phyloP scores from a whole-genome alignment of 64 coral and sea anemone species.

The Catalaphyllia jardinei region DNA sequence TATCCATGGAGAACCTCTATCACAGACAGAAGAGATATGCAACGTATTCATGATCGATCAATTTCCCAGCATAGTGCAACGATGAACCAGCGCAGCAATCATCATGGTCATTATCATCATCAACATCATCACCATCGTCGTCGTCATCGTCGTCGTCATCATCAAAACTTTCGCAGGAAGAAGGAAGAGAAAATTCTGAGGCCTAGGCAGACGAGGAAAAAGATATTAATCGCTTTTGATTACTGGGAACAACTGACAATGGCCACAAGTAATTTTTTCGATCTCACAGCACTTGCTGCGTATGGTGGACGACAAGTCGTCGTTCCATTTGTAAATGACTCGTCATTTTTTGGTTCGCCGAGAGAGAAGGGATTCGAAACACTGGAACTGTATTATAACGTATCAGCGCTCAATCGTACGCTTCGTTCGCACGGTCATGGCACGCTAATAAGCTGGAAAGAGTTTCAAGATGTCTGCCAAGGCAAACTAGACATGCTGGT shows the following conservation, averaged over 20 bases:
- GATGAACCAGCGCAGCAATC: too few species aligned
- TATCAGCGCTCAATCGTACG: slow-evolving; percentile 53
- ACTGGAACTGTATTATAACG: slow-evolving; percentile 74
- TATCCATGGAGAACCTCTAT: too few species aligned
- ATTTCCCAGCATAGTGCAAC: too few species aligned
- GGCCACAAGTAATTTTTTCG: slow-evolving; percentile 60
- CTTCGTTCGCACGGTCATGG: slow-evolving; percentile 70
- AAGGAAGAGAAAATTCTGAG: too few species aligned
- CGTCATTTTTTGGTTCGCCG: slow-evolving; percentile 56
- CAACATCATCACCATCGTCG: too few species aligned
- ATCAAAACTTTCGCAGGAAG: too few species aligned
- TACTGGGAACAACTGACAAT: slow-evolving; percentile 2
- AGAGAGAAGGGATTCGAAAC: slow-evolving; percentile 10
- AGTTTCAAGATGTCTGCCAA: slow-evolving; percentile 63
- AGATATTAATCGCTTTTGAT: not conserved
- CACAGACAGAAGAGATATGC: too few species aligned
- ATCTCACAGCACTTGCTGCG: slow-evolving; percentile 66
- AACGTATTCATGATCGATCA: too few species aligned
- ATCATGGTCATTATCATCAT: too few species aligned
- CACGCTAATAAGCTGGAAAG: slow-evolving; percentile 60
- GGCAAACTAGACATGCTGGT: slow-evolving; percentile 76
- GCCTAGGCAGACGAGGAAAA: not conserved
- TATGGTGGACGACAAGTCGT: slow-evolving; percentile 66
- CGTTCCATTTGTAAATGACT: slow-evolving; percentile 86
- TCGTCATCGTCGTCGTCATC: too few species aligned